These are phyloP conservation scores for Agonum fuliginosum DNA, from an alignment of 2,888 invertebrate genomes.

Conservation along the genomic window DNA sequence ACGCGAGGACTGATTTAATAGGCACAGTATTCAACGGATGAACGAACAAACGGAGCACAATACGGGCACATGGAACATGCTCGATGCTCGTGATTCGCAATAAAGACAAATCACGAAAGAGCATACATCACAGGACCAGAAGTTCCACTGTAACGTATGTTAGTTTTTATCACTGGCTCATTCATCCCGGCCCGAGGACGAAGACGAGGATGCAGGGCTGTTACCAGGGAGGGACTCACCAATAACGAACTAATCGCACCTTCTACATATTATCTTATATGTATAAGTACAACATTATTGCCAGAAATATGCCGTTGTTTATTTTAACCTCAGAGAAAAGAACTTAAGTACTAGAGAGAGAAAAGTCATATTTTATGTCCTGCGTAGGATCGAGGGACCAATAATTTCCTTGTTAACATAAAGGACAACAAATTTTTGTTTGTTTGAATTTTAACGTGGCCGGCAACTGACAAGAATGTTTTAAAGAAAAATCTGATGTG, in stretches of 20 bases:
- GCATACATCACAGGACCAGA: conserved; percentile 49
- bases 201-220: not conserved
- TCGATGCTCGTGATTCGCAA: conserved; percentile 44
- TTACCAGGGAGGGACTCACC: not conserved
- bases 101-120: conserved; percentile 52
- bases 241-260: not conserved
- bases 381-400: no score
- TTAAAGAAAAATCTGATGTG: no score
- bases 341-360: no score
- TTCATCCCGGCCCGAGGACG: conserved; percentile 11
- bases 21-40: not conserved
- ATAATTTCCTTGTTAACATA: no score
- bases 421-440: no score
- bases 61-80: conserved; percentile 24
- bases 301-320: no score
- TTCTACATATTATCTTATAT: not conserved
- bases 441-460: no score
- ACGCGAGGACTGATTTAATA: not conserved
- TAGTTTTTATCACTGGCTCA: conserved; percentile 49
- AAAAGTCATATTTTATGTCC: no score
- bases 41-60: conserved; percentile 38
- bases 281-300: no score
- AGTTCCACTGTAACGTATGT: conserved; percentile 39
- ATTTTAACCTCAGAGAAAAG: no score
- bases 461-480: no score